Conservation (phyloP, 2,888 invertebrate genomes). For the Drosophila anomalipes region DNA sequence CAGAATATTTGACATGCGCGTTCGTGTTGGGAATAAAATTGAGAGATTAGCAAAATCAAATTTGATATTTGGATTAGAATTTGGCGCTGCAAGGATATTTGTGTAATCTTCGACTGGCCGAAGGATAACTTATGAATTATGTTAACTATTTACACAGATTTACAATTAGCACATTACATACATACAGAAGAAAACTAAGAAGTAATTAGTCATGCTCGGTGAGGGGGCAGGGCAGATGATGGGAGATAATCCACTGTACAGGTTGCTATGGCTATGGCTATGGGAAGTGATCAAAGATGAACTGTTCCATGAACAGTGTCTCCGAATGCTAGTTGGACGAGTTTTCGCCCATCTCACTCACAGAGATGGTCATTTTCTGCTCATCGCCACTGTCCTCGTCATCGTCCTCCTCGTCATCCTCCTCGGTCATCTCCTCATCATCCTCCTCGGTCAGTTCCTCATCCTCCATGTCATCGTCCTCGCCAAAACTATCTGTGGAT, state of each 20-base stretch:
- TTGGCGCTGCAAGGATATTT: constrained; percentile 25
- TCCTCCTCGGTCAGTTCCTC: constrained; percentile 76
- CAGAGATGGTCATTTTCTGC: constrained; percentile 84
- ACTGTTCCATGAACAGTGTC: constrained; percentile 85
- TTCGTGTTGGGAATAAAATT: neutral
- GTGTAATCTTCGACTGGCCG: constrained; percentile 41
- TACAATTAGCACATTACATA: constrained; percentile 42
- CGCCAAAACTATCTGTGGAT: constrained; percentile 68
- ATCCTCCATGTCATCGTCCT: constrained; percentile 77
- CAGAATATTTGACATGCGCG: constrained; percentile 4
- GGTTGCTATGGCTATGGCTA: constrained; percentile 50
- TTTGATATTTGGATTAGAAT: constrained; percentile 3
- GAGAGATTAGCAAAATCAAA: neutral
- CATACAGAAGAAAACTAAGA: constrained; percentile 13
- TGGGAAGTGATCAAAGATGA: constrained; percentile 84
- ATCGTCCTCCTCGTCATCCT: constrained; percentile 70
- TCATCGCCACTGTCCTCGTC: constrained; percentile 83
- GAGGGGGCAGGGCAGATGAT: neutral
- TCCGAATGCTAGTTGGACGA: constrained; percentile 85
- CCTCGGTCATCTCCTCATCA: constrained; percentile 75
- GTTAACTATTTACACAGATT: constrained; percentile 51
- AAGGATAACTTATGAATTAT: constrained; percentile 44
- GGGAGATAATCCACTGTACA: constrained; percentile 23
- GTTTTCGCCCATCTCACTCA: constrained; percentile 81
- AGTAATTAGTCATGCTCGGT: constrained; percentile 23